These are phyloP conservation scores for Drosophila quadrilineata DNA, from an alignment of 1,140 invertebrate genomes.

Conservation along the genomic window DNA sequence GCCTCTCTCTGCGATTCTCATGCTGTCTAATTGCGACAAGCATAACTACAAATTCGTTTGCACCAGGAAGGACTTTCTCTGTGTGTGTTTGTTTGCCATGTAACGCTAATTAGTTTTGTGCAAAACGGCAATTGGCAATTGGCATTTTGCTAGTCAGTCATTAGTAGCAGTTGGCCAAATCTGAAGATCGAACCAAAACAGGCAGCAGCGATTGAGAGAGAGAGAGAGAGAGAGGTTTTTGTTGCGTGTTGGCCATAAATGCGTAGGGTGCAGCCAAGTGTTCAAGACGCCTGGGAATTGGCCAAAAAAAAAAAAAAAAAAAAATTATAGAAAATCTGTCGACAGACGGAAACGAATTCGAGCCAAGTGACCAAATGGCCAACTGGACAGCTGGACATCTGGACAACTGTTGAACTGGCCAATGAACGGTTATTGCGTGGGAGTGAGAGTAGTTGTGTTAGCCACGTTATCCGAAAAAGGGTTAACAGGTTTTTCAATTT, in stretches of 20 bases:
- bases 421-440: conserved; percentile 25
- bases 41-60: no score
- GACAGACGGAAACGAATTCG: conserved; percentile 4
- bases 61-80: conserved; percentile 34
- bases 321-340: no score
- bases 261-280: conserved; percentile 35
- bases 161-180: conserved; percentile 13
- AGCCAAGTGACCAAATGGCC: no score
- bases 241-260: conserved; percentile 27
- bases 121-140: conserved; percentile 11
- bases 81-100: background rate
- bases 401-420: no score
- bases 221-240: background rate
- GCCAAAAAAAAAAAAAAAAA: conserved; percentile 9
- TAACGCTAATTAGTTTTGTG: conserved; percentile 29
- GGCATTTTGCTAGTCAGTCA: conserved; percentile 22
- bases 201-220: background rate
- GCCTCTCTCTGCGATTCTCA: conserved; percentile 6
- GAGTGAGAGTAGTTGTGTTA: conserved; percentile 23
- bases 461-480: conserved; percentile 22
- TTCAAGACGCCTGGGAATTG: conserved; percentile 28
- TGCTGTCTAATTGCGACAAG: no score
- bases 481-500: conserved; percentile 33
- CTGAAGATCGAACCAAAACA: background rate
- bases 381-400: no score